A percentile compares a stretch with the other conserved stretches of the same genome.
Conservation (phyloP, 1,140 invertebrate species). For the Geopemphigus sp. region DNA sequence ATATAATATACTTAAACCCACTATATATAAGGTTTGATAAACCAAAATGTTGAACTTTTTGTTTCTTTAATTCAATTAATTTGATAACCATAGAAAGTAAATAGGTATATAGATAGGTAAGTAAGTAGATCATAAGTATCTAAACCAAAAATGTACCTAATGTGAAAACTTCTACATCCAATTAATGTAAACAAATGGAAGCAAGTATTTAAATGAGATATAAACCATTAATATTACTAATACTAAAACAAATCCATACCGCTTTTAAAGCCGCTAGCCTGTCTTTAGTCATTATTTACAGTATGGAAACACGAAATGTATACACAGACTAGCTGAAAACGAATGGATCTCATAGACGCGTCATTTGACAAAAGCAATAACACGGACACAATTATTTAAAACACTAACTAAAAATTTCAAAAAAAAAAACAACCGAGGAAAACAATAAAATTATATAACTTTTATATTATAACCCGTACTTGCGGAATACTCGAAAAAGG, state of each 20-base stretch:
- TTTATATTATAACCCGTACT: constrained; percentile 28
- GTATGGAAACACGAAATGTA: constrained; percentile 41
- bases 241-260: constrained; percentile 63
- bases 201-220: background rate
- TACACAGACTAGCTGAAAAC: constrained; percentile 46
- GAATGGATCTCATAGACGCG: constrained; percentile 38
- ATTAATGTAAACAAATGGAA: background rate
- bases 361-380: constrained; percentile 28
- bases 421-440: constrained; percentile 38
- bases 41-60: no score
- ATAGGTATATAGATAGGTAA: background rate
- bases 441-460: constrained; percentile 35
- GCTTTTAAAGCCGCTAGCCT: constrained; percentile 94
- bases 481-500: constrained; percentile 49
- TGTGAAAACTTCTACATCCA: background rate
- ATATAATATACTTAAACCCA: no score
- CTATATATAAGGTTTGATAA: no score
- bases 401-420: constrained; percentile 11
- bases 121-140: no score
- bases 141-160: background rate
- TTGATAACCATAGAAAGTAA: background rate
- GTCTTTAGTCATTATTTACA: constrained; percentile 88
- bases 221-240: background rate
- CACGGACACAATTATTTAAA: constrained; percentile 17
- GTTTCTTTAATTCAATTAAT: background rate